phyloP scores from a whole-genome alignment of 2,797 vertebrate species.

The Apodemus agrarius region DNA sequence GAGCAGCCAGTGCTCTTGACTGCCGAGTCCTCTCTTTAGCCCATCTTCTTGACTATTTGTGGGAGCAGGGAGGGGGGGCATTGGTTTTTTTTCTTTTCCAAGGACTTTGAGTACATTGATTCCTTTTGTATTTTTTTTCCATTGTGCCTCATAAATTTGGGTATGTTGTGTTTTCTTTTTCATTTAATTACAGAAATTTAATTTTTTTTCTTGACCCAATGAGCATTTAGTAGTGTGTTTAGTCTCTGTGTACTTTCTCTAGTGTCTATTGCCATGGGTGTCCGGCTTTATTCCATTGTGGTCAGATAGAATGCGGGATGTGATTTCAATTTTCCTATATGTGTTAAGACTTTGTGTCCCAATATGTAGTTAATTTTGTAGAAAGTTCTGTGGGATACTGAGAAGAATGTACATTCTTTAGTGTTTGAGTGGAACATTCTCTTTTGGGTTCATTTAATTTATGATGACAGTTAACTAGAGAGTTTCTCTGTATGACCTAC shows the following conservation, averaged over 20 bases:
- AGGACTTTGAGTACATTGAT: neutral
- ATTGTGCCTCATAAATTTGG: neutral
- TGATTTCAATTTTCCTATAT: neutral
- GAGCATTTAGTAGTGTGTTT: neutral
- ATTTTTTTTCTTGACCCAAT: neutral
- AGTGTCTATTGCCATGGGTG: neutral
- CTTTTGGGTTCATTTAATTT: too few species aligned
- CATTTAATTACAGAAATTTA: neutral
- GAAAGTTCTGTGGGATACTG: neutral
- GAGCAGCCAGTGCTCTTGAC: neutral
- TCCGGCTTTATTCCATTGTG: neutral
- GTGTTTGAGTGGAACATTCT: neutral
- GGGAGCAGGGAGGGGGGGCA: too few species aligned
- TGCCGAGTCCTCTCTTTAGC: neutral
- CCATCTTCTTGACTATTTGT: neutral
- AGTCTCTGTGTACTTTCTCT: neutral
- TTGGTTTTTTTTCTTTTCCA: neutral
- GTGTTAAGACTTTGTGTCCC: neutral
- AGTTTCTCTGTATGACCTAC: neutral
- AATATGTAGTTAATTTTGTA: neutral
- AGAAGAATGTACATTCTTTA: neutral
- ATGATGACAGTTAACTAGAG: neutral
- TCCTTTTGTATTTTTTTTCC: neutral
- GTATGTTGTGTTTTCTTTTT: neutral
- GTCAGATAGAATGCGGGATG: neutral